Percentiles rank a stretch among this genome's conserved stretches.
These are phyloP conservation scores for Chionis minor DNA, from an alignment of 2,113 vertebrate species.

Conservation along the genomic window DNA sequence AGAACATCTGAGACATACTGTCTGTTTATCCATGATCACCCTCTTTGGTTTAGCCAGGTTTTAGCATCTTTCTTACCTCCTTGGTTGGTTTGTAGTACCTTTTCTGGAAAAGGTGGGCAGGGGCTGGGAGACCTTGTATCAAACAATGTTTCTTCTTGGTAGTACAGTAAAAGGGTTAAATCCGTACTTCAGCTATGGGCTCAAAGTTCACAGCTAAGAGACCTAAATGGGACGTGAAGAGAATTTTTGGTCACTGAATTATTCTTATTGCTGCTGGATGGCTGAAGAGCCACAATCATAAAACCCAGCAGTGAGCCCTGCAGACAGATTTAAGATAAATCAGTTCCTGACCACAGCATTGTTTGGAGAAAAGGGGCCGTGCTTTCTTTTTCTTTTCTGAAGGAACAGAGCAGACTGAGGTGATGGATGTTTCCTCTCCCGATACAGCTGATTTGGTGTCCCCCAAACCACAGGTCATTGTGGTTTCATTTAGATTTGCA, in stretches of 20 bases:
- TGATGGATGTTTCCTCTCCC: background rate
- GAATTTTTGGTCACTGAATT: constrained; percentile 22
- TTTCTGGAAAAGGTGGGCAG: background rate
- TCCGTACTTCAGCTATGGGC: background rate
- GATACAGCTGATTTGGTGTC: background rate
- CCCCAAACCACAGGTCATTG: background rate
- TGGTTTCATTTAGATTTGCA: constrained; percentile 35
- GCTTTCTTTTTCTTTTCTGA: constrained; percentile 6
- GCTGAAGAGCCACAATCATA: constrained; percentile 13
- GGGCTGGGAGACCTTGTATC: rapidly evolving
- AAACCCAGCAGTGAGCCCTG: background rate
- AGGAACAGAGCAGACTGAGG: background rate
- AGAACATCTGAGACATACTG: background rate
- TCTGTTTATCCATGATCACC: background rate
- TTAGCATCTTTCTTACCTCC: background rate
- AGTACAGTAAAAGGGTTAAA: background rate
- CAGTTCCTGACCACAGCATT: background rate
- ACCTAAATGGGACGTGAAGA: background rate
- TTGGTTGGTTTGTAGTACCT: background rate
- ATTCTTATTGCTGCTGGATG: constrained; percentile 2
- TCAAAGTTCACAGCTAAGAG: background rate
- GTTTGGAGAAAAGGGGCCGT: background rate
- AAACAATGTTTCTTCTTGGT: background rate
- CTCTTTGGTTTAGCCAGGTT: background rate
- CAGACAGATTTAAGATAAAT: constrained; percentile 6